phyloP scores from a whole-genome alignment of 1,140 invertebrate species.

The Macrosteles quadrilineatus region DNA sequence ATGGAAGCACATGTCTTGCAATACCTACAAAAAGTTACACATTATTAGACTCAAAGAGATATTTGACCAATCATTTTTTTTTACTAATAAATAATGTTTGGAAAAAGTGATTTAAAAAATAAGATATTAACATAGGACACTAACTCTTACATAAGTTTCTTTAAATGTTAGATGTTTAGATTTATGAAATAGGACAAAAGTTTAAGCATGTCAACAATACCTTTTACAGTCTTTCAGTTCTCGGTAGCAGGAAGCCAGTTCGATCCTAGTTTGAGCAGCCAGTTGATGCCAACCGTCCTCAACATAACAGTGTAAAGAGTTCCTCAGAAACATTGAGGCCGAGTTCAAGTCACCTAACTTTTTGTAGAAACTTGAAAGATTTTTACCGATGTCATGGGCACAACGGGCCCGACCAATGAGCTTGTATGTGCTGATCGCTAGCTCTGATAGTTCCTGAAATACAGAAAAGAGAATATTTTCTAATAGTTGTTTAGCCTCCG shows the following conservation, averaged over 20 bases:
- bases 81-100: not conserved
- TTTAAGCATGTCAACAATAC: too few relatives aligned
- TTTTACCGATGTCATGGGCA: conserved; percentile 83
- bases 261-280: conserved; percentile 75
- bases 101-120: too few relatives aligned
- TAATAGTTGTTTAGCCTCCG: conserved; percentile 13
- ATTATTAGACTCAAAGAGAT: not conserved
- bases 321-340: conserved; percentile 83
- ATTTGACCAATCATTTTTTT: not conserved
- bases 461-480: conserved; percentile 17
- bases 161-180: too few relatives aligned
- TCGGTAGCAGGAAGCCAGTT: conserved; percentile 84
- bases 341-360: conserved; percentile 83
- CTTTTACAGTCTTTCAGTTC: conserved; percentile 71
- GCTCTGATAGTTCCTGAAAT: conserved; percentile 80
- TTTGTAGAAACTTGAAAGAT: conserved; percentile 89
- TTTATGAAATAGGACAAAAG: too few relatives aligned
- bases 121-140: too few relatives aligned
- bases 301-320: conserved; percentile 82
- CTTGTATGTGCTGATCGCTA: conserved; percentile 96
- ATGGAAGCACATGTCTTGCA: conserved; percentile 74
- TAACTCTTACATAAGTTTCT: too few relatives aligned
- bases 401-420: conserved; percentile 85
- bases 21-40: conserved; percentile 40
- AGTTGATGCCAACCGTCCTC: conserved; percentile 84